Base-by-base conservation (phyloP, 2,113 vertebrate species). In the Calyptommatus sinebrachiatus region DNA sequence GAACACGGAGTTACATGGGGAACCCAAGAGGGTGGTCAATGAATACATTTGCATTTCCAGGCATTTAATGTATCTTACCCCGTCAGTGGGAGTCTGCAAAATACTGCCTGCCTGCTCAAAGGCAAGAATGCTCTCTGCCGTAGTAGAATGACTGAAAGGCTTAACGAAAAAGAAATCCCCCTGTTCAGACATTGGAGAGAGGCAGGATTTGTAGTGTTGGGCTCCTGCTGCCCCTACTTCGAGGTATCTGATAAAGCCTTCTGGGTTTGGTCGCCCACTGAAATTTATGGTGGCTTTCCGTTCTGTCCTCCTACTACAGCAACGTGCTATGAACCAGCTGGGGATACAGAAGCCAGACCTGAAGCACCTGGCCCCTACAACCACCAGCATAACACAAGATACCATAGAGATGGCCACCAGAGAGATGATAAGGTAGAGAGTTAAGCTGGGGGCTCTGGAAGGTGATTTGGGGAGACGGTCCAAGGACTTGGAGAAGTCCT, bases 91-190 rank as follows among this genome's bases (percentile, higher is more conserved):
- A 90, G 89, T 93, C 0, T 68, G 84, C 88, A 92, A 88, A 86
- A 88, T 82, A 89, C 91, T 92, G 91, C 88, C 74, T 84, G 86
- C 86, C 86, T 92, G 89, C 83, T 93, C 92, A 28, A 87, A 91
- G 83, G 87, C 86, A 76, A 87, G 89, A 84, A 93, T 0, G 0
- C 88, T 93, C 79, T 93, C 92, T 1, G 83, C 82, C 1, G 96
- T 96, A 82, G 92, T 92, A n/a, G 91, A 92, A 63, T 92, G 91
- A 85, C 89, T 91, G 88, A 93, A 92, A 76, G 96, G 96, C 91
- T 97, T 97, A 92, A 97, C 94, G 93, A 97, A 97, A 91, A 97
- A 95, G 93, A 97, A 97, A 92, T 97, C 96, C 1, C 95, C 97
- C 79, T 95, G 93, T 79, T 95, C 96, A n/a, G 97, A 98, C 85